Evolutionary conservation across 1,140 invertebrate genomes (phyloP).

Genomic region (Drosophila punjabiensis): DNA sequence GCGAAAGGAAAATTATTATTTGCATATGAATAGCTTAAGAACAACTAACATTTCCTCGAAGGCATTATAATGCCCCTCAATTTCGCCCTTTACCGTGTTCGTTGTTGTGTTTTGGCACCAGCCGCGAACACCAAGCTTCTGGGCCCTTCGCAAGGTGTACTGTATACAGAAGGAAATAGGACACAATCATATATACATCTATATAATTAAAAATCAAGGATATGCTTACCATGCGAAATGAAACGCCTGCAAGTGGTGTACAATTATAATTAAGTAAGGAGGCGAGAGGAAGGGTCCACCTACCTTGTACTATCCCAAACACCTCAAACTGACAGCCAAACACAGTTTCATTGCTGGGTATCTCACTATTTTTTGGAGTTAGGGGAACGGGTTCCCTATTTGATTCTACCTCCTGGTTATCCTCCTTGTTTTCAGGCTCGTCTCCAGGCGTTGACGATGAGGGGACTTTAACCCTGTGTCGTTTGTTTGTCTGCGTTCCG

Average conservation of each 20-base stretch:
- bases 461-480: fast-evolving
- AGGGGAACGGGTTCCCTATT: neutral
- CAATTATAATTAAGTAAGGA: neutral
- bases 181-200: neutral
- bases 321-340: slow-evolving; percentile 63
- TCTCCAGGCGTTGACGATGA: neutral
- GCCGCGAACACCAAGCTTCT: slow-evolving; percentile 56
- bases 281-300: neutral
- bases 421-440: neutral
- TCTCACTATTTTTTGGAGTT: too few relatives aligned
- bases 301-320: slow-evolving; percentile 74
- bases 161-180: slow-evolving; percentile 4
- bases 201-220: neutral
- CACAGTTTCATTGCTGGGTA: neutral
- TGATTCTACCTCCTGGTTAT: neutral
- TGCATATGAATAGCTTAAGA: neutral
- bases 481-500: neutral
- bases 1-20: neutral
- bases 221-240: slow-evolving; percentile 63
- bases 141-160: slow-evolving; percentile 68
- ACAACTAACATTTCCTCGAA: slow-evolving; percentile 65
- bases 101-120: slow-evolving; percentile 53
- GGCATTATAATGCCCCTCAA: slow-evolving; percentile 35
- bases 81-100: slow-evolving; percentile 54
- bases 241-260: slow-evolving; percentile 49